phyloP scores from a whole-genome alignment of 2,113 vertebrate species.

The Zosterops borbonicus region DNA sequence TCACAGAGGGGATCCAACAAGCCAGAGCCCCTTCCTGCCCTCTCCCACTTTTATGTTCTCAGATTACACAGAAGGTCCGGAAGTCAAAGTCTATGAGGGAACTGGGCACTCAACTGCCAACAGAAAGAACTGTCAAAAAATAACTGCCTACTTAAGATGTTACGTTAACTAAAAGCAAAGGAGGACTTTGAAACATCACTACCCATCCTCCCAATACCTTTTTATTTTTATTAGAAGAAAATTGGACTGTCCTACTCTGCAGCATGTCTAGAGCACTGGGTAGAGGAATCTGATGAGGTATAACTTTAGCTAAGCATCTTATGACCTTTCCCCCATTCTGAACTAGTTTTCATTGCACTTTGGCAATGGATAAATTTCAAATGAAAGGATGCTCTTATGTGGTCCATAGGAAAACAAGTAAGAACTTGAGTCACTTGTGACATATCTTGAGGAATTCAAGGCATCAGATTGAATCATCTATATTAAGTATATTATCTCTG shows the following conservation, averaged over 20 bases:
- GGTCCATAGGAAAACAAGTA: constrained; percentile 9
- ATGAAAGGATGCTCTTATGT: background rate
- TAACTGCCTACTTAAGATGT: background rate
- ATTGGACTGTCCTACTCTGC: background rate
- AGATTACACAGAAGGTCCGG: background rate
- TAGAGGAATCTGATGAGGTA: background rate
- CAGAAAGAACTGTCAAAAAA: background rate
- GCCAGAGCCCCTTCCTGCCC: background rate
- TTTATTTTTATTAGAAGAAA: background rate
- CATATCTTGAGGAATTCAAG: constrained; percentile 58
- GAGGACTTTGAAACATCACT: background rate
- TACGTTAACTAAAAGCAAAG: background rate
- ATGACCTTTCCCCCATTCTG: background rate
- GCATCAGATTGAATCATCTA: constrained; percentile 64
- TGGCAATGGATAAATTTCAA: constrained; percentile 32
- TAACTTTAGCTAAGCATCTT: background rate
- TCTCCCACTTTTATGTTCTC: background rate
- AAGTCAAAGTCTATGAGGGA: background rate
- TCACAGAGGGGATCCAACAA: background rate
- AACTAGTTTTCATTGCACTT: constrained; percentile 34
- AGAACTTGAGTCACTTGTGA: constrained; percentile 1
- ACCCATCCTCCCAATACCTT: background rate
- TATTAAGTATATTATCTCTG: constrained; percentile 62
- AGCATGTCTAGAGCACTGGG: background rate
- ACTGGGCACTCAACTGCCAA: background rate